These are phyloP conservation scores for Alces alces DNA, from an alignment of 2,113 vertebrate genomes.

Conservation along the genomic window DNA sequence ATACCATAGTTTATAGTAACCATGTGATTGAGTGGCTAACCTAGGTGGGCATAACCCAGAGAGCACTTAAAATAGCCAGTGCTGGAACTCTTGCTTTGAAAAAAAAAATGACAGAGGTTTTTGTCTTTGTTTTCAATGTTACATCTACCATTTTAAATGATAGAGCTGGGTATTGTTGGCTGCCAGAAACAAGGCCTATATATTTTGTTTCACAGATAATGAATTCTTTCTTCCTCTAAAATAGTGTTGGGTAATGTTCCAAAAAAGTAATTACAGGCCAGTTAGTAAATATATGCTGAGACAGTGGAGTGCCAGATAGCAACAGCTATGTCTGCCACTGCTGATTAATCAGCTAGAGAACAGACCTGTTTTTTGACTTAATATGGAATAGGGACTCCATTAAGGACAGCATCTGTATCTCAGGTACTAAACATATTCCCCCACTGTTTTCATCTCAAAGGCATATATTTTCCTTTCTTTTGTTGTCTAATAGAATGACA, in stretches of 20 bases:
- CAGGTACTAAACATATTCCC: background rate
- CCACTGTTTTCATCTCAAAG: conserved; percentile 1
- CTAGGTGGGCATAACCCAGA: background rate
- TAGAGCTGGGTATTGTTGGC: background rate
- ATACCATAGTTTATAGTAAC: background rate
- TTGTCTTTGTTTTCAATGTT: conserved; percentile 18
- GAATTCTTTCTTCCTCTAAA: conserved; percentile 62
- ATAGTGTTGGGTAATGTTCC: conserved; percentile 65
- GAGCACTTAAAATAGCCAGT: conserved; percentile 14
- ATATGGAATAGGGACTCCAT: background rate
- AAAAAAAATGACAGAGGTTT: background rate
- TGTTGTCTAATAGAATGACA: conserved; percentile 25
- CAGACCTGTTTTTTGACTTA: conserved; percentile 24
- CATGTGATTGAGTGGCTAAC: conserved; percentile 1
- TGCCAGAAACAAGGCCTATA: conserved; percentile 51
- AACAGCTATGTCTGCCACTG: conserved; percentile 56
- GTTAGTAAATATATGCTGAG: conserved; percentile 70
- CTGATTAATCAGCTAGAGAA: conserved; percentile 44
- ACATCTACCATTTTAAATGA: conserved; percentile 48
- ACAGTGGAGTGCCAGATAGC: conserved; percentile 48
- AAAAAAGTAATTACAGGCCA: conserved; percentile 70
- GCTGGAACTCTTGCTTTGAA: conserved; percentile 33
- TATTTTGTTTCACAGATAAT: conserved; percentile 62
- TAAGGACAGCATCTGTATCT: conserved; percentile 34
- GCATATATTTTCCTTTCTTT: conserved; percentile 34